phyloP scores from a whole-genome alignment of 30 jellyfish, hydroid and myxozoan species.

The Morbakka virulenta region DNA sequence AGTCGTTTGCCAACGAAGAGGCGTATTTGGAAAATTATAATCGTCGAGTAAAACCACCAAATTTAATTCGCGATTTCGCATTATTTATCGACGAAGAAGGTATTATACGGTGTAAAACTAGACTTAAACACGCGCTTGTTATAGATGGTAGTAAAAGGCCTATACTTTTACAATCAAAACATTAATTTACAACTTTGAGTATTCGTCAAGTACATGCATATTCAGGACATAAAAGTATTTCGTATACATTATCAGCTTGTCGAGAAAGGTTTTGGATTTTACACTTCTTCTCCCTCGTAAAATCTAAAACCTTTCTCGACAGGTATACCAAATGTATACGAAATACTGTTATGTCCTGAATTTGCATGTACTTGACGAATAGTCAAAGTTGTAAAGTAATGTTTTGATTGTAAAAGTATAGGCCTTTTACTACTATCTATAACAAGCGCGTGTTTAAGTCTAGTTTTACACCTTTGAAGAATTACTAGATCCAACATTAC shows the following conservation, averaged over 20 bases:
- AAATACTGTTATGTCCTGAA: no score
- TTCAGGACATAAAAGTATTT: conserved; percentile 1
- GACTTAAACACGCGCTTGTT: neutral
- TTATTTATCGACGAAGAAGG: no score
- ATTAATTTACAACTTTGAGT: conserved; percentile 5
- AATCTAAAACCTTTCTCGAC: conserved; percentile 5
- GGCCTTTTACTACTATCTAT: neutral
- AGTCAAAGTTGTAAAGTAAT: conserved; percentile 5
- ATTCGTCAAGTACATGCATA: no score
- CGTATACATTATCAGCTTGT: conserved; percentile 17
- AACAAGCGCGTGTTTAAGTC: neutral
- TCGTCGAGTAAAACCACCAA: neutral
- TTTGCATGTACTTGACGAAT: no score
- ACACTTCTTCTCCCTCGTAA: no score
- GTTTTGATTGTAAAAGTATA: neutral
- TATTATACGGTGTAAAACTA: no score
- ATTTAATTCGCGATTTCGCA: no score
- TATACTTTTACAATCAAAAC: neutral
- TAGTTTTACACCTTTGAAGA: neutral
- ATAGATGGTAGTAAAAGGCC: conserved; percentile 2
- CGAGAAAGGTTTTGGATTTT: conserved; percentile 1
- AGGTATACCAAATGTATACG: neutral
- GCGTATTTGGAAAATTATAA: neutral
- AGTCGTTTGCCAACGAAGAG: neutral
- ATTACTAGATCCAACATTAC: no score